Percentiles rank a stretch among this genome's conserved stretches.
These are phyloP conservation scores for Scolopax bukidnonensis DNA, from an alignment of 2,797 vertebrate species.

Conservation along the genomic window DNA sequence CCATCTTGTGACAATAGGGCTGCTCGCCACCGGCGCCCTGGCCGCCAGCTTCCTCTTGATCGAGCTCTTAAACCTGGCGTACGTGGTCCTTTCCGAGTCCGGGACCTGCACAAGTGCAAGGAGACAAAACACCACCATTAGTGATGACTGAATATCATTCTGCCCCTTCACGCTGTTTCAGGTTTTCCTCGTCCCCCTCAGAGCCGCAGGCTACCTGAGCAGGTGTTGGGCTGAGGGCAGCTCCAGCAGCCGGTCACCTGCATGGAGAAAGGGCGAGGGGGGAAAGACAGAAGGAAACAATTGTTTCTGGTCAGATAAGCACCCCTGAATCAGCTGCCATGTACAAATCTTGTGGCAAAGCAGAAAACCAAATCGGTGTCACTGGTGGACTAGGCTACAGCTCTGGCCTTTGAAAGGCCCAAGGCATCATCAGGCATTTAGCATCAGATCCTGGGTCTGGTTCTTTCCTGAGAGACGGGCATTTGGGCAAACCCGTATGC, in stretches of 20 bases:
- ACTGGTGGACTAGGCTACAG: fast-evolving
- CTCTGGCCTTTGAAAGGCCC: not conserved
- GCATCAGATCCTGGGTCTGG: fast-evolving
- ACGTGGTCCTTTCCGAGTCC: not conserved
- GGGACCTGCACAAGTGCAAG: not conserved
- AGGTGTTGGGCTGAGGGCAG: fast-evolving
- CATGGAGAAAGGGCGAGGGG: fast-evolving
- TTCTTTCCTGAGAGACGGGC: not conserved
- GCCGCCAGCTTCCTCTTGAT: slow-evolving; percentile 34
- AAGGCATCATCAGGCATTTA: not conserved
- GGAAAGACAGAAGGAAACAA: fast-evolving
- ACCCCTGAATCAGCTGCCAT: not conserved
- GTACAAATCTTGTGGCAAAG: not conserved
- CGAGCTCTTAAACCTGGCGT: slow-evolving; percentile 72
- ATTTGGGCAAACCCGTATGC: not conserved
- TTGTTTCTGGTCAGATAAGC: not conserved
- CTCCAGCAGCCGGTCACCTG: fast-evolving
- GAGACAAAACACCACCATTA: fast-evolving
- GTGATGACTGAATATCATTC: fast-evolving
- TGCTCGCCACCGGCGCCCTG: slow-evolving; percentile 61
- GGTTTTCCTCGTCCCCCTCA: not conserved
- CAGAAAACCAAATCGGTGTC: not conserved
- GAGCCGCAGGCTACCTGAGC: too few species aligned
- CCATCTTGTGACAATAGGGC: slow-evolving; percentile 76
- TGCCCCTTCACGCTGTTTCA: fast-evolving